These are phyloP conservation scores for Polyploca ridens DNA, from an alignment of 2,888 invertebrate genomes.

Conservation along the genomic window DNA sequence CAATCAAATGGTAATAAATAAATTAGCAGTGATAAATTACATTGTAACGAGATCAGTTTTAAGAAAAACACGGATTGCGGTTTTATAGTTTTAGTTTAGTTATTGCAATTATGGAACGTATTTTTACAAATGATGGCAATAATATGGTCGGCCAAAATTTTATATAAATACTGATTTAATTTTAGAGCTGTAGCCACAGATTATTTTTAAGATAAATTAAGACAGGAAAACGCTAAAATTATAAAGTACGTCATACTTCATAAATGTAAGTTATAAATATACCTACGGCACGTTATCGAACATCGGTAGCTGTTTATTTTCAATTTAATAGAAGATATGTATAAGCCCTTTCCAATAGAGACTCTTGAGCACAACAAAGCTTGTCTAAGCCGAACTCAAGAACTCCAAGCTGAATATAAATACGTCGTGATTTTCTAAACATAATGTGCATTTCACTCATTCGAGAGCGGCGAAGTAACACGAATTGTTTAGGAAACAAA, in stretches of 20 bases:
- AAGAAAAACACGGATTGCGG: neutral
- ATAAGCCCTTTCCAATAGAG: slow-evolving; percentile 34
- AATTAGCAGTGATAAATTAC: neutral
- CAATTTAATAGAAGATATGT: slow-evolving; percentile 17
- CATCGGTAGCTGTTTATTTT: slow-evolving; percentile 25
- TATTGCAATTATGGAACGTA: neutral
- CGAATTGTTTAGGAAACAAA: slow-evolving; percentile 18
- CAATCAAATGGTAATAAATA: slow-evolving; percentile 1
- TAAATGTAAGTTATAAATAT: neutral
- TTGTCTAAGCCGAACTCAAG: slow-evolving; percentile 39
- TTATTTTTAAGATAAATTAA: neutral
- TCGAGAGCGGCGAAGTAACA: slow-evolving; percentile 30
- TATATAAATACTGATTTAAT: neutral
- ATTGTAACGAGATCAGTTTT: neutral
- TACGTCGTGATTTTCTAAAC: slow-evolving; percentile 39
- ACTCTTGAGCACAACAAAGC: slow-evolving; percentile 43
- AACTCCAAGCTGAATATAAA: slow-evolving; percentile 41
- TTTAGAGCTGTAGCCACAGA: neutral
- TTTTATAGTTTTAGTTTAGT: neutral
- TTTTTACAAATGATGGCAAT: neutral
- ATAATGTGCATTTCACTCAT: slow-evolving; percentile 21
- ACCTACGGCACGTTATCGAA: neutral
- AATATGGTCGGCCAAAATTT: neutral
- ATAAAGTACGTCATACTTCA: no score
- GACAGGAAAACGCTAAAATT: neutral